Base-by-base conservation (phyloP, 2,888 invertebrate species). In the Acleris cristana region DNA sequence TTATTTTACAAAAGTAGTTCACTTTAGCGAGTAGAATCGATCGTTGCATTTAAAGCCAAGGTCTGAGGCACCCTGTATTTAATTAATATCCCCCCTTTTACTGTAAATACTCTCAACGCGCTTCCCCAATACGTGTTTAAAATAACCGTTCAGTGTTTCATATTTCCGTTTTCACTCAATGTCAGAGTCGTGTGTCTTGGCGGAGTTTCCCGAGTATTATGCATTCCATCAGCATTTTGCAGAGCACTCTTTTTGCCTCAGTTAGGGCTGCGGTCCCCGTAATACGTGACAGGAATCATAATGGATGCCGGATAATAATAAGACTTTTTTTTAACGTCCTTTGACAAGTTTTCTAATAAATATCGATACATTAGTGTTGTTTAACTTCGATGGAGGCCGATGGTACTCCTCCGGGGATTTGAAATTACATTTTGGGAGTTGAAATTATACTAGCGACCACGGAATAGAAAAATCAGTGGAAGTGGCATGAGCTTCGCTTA, bases 221-320 rank as follows among this genome's bases (percentile, higher is more conserved):
- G 76, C 76, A 79, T 79, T 81, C 77, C 74, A 79, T 75, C 76
- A 78, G 75, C 74, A 77, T 77, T 75, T 76, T 75, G 69, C 69
- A 70, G 40, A 64, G 73, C 72, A 73, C 73, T 77, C 76, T 75
- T 74, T 76, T 74, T 75, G 73, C 74, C 72, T 69, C 69, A 69
- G 64, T 61, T 63, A 60, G 55, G 63, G 56, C 66, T 55, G 64
- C 51, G 68, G 68, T 64, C 64, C 57, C 64, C 51, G 63, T 68
- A 64, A 69, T 65, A 73, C 78, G 81, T 78, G 80, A 73, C 66
- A 19, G 49, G 81, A 80, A 77, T 80, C 52, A 21, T 74, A 79
- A 80, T 76, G 67, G 71, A 69, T 71, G 72, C 58, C 66, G 73
- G 49, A 64, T 68, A 64, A 59, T 68, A 68, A 68, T 66, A 64